Conservation (phyloP, 1,140 invertebrate genomes). For the Chrysomallon squamiferum region DNA sequence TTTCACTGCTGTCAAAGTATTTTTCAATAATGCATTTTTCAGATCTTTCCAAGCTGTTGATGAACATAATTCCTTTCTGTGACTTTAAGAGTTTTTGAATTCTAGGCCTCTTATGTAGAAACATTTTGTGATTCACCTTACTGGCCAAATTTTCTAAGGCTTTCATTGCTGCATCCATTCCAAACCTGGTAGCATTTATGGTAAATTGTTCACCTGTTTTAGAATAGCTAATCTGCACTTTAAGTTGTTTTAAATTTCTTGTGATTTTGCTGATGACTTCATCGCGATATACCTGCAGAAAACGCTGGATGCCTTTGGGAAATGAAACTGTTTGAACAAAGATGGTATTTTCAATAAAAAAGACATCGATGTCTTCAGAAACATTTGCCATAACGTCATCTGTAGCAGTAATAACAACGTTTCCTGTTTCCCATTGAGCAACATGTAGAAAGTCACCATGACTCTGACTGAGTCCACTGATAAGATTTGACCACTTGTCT, state of each 20-base stretch:
- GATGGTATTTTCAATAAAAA: slow-evolving; percentile 7
- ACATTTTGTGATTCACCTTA: background rate
- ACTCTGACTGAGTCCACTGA: background rate
- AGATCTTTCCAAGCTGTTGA: background rate
- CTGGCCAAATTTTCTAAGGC: background rate
- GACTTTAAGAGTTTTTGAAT: slow-evolving; percentile 9
- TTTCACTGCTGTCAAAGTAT: background rate
- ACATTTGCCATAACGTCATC: slow-evolving; percentile 1
- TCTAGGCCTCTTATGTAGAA: slow-evolving; percentile 2
- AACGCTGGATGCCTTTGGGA: background rate
- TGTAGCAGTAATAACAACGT: background rate
- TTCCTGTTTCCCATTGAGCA: background rate
- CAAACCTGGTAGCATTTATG: slow-evolving; percentile 2
- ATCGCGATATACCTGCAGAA: background rate
- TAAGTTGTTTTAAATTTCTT: slow-evolving; percentile 1
- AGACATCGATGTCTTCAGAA: background rate
- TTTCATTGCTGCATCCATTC: background rate
- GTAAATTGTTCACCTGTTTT: background rate
- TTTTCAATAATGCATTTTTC: background rate
- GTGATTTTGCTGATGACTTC: background rate
- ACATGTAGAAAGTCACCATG: background rate
- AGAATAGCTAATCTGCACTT: background rate
- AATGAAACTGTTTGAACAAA: background rate
- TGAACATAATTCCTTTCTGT: background rate
- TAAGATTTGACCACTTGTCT: slow-evolving; percentile 6